phyloP scores from a whole-genome alignment of 2,888 invertebrate genomes.

The Anodontia alba region DNA sequence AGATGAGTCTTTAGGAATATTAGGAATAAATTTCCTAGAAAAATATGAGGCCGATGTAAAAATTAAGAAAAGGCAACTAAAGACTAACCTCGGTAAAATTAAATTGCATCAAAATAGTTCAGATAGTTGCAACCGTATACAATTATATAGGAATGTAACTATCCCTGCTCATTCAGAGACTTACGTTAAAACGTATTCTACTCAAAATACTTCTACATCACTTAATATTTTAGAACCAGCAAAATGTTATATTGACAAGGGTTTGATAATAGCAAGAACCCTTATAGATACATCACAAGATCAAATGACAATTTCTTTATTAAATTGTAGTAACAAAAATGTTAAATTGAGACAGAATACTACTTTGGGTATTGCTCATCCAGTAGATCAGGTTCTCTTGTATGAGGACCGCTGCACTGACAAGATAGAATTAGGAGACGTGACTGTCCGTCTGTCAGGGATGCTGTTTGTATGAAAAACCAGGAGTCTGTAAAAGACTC shows the following conservation, averaged over 20 bases:
- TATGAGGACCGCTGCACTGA: too few species aligned
- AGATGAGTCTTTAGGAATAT: background rate
- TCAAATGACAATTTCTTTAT: background rate
- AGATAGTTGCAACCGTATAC: background rate
- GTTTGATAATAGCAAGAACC: background rate
- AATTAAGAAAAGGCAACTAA: background rate
- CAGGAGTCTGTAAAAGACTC: too few species aligned
- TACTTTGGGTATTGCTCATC: background rate
- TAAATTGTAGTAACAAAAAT: background rate
- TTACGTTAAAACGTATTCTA: background rate
- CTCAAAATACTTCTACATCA: background rate
- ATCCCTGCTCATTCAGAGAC: background rate
- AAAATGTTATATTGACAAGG: background rate
- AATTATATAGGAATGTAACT: background rate
- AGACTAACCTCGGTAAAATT: background rate
- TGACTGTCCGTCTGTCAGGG: too few species aligned
- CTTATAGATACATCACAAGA: background rate
- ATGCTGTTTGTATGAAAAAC: too few species aligned
- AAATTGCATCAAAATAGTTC: background rate
- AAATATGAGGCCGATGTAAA: background rate
- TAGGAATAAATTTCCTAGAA: conserved; percentile 10
- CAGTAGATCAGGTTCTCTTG: background rate
- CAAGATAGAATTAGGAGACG: too few species aligned
- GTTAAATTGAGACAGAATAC: background rate
- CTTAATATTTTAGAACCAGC: conserved; percentile 6